Evolutionary conservation across 2,797 vertebrate species (phyloP), one percentile per base, ranked within the genome.

Genomic region (Notamacropus eugenii): DNA sequence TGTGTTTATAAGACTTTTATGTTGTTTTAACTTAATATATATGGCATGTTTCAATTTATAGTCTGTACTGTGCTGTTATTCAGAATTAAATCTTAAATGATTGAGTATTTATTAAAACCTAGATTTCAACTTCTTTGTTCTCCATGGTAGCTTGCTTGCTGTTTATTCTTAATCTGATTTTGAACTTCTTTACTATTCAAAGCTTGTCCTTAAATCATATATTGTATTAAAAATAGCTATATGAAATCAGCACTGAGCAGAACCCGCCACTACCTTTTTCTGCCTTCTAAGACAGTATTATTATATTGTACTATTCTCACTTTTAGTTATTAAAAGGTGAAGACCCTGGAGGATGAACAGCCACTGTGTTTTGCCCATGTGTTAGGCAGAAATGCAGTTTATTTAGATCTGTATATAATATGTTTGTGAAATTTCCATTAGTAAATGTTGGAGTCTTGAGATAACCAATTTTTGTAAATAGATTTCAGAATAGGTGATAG

Each of bases 91-190:
- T 96, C 74, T 93, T 94, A 94, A 94, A n/a, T 95, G 74, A 95
- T 34, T 93, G 91, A 91, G 12, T 95, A 54, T 97, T 98, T 93
- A 92, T 87, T 90, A 95, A 96, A 82, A 97, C 92, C 93, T 92
- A 92, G 97, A 96, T 93, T 96, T 95, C 95, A 97, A 16, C 94
- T 93, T 97, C 55, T 94, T 28, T 62, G 40, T 96, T 95, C 55
- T 97, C 95, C 22, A 10, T 56, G 27, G 92, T 96, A 93, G 87
- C 56, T 96, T 96, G n/a, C 52, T 96, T 96, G 54, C 40, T 96
- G 27, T 96, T 97, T 92, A 90, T 96, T 90, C 93, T 95, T 93
- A 92, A 92, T 96, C 94, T 91, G n/a, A 94, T 95, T 97, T 56
- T 93, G 59, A 93, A 28, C 57, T 93, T 10, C 91, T 97, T 97